phyloP scores from a whole-genome alignment of 2,113 vertebrate species.

The Erpornis zantholeuca region DNA sequence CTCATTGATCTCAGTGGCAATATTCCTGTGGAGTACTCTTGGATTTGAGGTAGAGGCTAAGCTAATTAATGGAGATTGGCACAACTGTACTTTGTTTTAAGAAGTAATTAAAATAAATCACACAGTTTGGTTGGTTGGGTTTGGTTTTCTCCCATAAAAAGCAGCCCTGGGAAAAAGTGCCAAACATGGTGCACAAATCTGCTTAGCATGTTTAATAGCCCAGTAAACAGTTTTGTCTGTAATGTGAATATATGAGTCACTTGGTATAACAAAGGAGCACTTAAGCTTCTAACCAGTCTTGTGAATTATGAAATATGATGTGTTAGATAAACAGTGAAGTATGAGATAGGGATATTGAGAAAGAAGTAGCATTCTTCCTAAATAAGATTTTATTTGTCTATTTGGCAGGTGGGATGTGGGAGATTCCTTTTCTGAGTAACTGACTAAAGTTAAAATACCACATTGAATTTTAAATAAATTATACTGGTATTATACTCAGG shows the following conservation, averaged over 20 bases:
- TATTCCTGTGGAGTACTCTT: background rate
- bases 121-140: background rate
- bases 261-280: background rate
- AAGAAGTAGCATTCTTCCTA: background rate
- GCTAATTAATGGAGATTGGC: background rate
- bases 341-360: background rate
- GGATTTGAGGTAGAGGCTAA: background rate
- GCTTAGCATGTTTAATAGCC: background rate
- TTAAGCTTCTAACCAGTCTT: background rate
- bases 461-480: background rate
- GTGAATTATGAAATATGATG: background rate
- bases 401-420: background rate
- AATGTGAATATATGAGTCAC: fast-evolving
- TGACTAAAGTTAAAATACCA: background rate
- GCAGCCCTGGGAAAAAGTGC: background rate
- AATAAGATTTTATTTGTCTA: background rate
- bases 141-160: background rate
- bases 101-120: background rate
- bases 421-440: background rate
- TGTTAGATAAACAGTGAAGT: background rate
- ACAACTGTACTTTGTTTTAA: background rate
- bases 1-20: background rate
- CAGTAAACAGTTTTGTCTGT: background rate
- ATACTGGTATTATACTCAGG: background rate
- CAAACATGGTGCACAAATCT: background rate